Evolutionary conservation across 2,797 vertebrate genomes (phyloP).

Genomic region (Picus viridis): DNA sequence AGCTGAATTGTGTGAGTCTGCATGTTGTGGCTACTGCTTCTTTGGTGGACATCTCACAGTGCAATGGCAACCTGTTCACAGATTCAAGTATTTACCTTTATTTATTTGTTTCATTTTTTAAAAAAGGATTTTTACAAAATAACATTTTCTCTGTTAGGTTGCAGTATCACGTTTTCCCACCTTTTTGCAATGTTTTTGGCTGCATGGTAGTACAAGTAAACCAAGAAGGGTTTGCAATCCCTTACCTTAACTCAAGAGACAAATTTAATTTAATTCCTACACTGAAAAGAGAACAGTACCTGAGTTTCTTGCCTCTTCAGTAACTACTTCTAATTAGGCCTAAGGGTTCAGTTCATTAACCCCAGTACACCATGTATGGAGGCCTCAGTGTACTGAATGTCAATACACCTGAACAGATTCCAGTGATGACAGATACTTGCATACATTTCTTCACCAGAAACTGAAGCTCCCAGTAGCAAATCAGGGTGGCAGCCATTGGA

Average conservation of each 20-base stretch:
- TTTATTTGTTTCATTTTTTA: too few relatives aligned
- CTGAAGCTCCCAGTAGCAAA: not conserved
- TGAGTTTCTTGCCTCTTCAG: not conserved
- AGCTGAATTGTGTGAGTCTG: not conserved
- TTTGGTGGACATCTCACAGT: not conserved
- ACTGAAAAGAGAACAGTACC: not conserved
- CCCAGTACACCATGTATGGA: not conserved
- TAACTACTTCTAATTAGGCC: conserved; percentile 5
- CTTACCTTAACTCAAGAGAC: not conserved
- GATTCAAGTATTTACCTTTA: not conserved
- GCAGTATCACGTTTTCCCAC: not conserved
- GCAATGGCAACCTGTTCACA: not conserved
- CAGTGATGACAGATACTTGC: not conserved
- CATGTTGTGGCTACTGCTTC: not conserved
- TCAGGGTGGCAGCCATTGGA: not conserved
- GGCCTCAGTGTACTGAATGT: not conserved
- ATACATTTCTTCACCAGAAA: not conserved
- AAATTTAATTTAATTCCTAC: not conserved
- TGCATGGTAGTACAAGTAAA: not conserved
- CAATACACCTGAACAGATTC: not conserved
- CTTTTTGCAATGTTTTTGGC: not conserved
- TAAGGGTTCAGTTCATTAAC: not conserved
- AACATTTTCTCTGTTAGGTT: not conserved
- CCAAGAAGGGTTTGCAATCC: not conserved
- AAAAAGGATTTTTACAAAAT: too few relatives aligned